These are phyloP conservation scores for Perizoma flavofasciatum DNA, from an alignment of 2,888 invertebrate genomes.

Conservation along the genomic window DNA sequence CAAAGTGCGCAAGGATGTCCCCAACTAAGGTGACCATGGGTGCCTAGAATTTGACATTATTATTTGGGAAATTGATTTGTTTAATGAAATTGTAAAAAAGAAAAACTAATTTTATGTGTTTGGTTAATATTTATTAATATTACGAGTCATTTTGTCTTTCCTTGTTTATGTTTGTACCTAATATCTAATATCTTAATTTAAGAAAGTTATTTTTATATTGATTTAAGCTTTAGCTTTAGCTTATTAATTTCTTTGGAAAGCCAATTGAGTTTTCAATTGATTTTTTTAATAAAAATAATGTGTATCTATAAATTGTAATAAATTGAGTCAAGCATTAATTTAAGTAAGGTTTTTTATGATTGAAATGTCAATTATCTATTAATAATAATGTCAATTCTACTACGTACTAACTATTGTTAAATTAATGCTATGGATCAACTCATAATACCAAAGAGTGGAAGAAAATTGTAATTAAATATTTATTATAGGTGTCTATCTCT, in stretches of 20 bases:
- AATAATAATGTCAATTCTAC: slow-evolving; percentile 42
- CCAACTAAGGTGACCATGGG: slow-evolving; percentile 65
- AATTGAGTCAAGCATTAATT: slow-evolving; percentile 7
- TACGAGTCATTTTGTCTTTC: no score
- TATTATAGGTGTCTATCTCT: slow-evolving; percentile 62
- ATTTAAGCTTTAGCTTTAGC: slow-evolving; percentile 5
- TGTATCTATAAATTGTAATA: background rate
- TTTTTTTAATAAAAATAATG: background rate
- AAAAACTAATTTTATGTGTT: no score
- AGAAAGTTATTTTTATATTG: background rate
- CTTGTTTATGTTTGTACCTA: no score
- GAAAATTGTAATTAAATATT: slow-evolving; percentile 47
- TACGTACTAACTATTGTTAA: slow-evolving; percentile 34
- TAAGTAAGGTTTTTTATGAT: slow-evolving; percentile 23
- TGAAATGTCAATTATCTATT: slow-evolving; percentile 36
- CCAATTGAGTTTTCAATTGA: background rate
- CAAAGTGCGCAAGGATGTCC: slow-evolving; percentile 91
- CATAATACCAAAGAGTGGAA: slow-evolving; percentile 51
- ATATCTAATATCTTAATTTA: background rate
- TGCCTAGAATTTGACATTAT: slow-evolving; percentile 46
- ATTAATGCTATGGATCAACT: slow-evolving; percentile 41
- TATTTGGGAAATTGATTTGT: slow-evolving; percentile 33
- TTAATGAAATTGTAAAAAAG: no score
- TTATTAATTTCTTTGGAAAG: background rate
- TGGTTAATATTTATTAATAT: no score